Conservation (phyloP, 2,888 invertebrate species). For the Mamestra brassicae region DNA sequence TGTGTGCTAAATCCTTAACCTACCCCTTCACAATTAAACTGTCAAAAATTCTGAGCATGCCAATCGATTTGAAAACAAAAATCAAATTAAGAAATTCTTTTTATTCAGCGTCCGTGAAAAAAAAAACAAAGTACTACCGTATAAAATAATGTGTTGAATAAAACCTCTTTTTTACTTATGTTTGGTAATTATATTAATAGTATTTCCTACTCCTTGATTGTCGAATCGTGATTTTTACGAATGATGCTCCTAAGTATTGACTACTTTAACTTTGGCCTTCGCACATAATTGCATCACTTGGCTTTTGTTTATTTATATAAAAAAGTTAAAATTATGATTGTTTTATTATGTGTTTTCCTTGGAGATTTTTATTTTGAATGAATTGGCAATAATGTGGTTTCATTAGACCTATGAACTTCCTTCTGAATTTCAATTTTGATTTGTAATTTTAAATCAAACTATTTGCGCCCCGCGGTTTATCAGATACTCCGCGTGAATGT, state of each 20-base stretch:
- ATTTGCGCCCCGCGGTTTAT: too few species aligned
- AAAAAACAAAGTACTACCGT: slow-evolving; percentile 58
- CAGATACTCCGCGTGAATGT: too few species aligned
- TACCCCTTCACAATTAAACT: neutral
- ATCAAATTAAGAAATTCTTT: slow-evolving; percentile 4
- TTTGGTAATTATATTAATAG: slow-evolving; percentile 60
- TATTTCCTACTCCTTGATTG: slow-evolving; percentile 65
- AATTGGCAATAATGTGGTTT: neutral
- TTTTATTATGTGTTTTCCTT: slow-evolving; percentile 24
- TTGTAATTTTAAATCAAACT: neutral
- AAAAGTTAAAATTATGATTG: slow-evolving; percentile 41
- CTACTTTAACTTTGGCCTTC: slow-evolving; percentile 56
- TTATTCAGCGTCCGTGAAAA: slow-evolving; percentile 16
- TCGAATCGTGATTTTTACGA: slow-evolving; percentile 56
- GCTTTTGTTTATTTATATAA: slow-evolving; percentile 38
- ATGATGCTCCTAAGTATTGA: slow-evolving; percentile 49
- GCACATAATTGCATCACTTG: slow-evolving; percentile 48
- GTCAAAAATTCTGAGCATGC: slow-evolving; percentile 8
- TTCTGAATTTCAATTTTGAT: neutral
- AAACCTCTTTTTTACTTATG: slow-evolving; percentile 52
- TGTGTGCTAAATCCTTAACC: too few species aligned
- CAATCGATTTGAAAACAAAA: slow-evolving; percentile 14
- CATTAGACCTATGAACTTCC: neutral
- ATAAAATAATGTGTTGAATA: slow-evolving; percentile 26
- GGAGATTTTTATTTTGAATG: slow-evolving; percentile 2